Percentiles rank a stretch among this genome's conserved stretches.
Evolutionary conservation across 2,113 vertebrate species (phyloP).

Genomic region (Calidris pygmaea): DNA sequence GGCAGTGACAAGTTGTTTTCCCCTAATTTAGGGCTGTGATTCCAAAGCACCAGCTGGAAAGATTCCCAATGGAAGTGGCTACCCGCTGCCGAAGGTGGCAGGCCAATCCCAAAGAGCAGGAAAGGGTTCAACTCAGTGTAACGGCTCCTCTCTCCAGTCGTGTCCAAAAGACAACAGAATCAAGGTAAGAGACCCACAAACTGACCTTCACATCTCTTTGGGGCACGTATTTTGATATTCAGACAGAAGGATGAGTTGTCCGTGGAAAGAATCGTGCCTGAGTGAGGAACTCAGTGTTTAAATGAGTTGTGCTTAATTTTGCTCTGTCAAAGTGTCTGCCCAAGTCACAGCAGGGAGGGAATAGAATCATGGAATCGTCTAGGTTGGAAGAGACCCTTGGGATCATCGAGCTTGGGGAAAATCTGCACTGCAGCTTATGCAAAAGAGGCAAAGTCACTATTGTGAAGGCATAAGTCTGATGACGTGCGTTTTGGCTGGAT

Average conservation of each 20-base stretch:
- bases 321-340: background rate
- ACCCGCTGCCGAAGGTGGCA: background rate
- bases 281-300: background rate
- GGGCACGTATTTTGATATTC: background rate
- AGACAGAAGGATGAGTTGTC: background rate
- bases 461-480: background rate
- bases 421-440: background rate
- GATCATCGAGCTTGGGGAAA: background rate
- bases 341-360: background rate
- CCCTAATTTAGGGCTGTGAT: constrained; percentile 26
- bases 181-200: constrained; percentile 45
- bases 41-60: constrained; percentile 27
- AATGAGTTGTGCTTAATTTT: background rate
- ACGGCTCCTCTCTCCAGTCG: constrained; percentile 45
- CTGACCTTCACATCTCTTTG: background rate
- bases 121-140: constrained; percentile 19
- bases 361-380: too few species aligned
- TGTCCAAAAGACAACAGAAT: constrained; percentile 42
- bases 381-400: too few species aligned
- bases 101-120: constrained; percentile 14
- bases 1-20: background rate
- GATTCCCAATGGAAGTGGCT: constrained; percentile 56
- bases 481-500: background rate
- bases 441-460: background rate
- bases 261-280: background rate